These are phyloP conservation scores for Anastatus disparis DNA, from an alignment of 1,140 invertebrate species.

Conservation along the genomic window DNA sequence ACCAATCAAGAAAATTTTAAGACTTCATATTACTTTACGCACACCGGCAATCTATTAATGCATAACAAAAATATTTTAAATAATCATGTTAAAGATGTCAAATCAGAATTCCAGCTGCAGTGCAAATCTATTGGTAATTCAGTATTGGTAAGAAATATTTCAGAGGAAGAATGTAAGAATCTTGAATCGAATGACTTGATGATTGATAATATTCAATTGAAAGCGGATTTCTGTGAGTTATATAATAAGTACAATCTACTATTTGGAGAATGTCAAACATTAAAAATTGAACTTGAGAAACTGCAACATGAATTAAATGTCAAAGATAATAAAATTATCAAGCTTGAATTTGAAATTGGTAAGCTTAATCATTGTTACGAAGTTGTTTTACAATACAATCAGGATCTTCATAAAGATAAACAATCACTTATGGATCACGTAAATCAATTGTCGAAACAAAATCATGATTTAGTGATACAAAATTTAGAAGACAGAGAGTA, in stretches of 20 bases:
- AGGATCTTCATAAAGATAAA: not conserved
- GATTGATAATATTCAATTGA: not conserved
- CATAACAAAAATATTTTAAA: not conserved
- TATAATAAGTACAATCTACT: not conserved
- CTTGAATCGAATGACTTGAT: not conserved
- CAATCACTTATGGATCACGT: constrained; percentile 5
- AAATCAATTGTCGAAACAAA: not conserved
- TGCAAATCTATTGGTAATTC: not conserved
- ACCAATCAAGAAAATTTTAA: not conserved
- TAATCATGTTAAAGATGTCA: not conserved
- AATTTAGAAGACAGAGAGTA: constrained; percentile 8
- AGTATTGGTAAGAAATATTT: not conserved
- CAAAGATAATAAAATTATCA: not conserved
- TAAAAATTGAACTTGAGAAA: not conserved
- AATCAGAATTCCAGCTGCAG: not conserved
- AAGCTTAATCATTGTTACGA: not conserved
- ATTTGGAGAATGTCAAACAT: not conserved
- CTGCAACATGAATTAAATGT: not conserved
- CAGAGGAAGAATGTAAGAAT: constrained; percentile 10
- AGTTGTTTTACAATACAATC: not conserved
- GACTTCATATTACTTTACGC: too few relatives aligned
- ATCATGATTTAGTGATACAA: constrained; percentile 4
- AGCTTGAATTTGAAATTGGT: not conserved
- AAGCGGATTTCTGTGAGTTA: constrained; percentile 7
- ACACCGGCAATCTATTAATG: not conserved